Evolutionary conservation across 2,797 vertebrate genomes (phyloP), one percentile per base, ranked within the genome.

Genomic region (Amblyopsis hoosieri): DNA sequence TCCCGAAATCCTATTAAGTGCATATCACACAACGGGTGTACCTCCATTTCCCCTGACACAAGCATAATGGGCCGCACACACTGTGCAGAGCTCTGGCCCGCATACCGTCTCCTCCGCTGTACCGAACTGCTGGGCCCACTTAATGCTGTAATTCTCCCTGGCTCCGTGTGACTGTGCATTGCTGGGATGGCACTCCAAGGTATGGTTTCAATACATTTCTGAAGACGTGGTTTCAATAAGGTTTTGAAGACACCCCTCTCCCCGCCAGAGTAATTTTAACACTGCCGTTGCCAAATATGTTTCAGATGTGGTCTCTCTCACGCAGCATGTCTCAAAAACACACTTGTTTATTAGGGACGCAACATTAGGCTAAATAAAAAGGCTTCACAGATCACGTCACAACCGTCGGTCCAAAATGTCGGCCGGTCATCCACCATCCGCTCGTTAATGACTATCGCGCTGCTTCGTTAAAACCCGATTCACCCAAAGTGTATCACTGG

Each of bases 391-490:
- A 29, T 29, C 23, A 29, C 3, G 23, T 29, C 23, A 29, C 23
- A 29, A 4, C 66, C 23, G 45, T 54, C 33, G 69, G 57, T 54
- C 33, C 23, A 13, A 19, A 48, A 54, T 12, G 58, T 59, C 8
- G 13, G 57, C 42, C 19, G 9, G 51, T 66, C 45, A 47, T 17
- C 33, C 46, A 67, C 57, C 66, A 54, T 69, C 71, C 52, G 64
- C 60, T 66, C 64, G 61, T 67, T 53, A 54, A 29, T 62, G 61
- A 29, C 33, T 29, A 62, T 57, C 57, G 60, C 45, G 33, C 67
- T 1, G 12, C 66, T 76, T 81, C 70, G 72, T 78, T 75, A 80
- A 73, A 86, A 67, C 9, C 64, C 54, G 72, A 71, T 79, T 64
- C 63, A 46, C 75, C 63, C 59, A 53, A 62, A 53, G 68, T 56